These are phyloP conservation scores for Cynopterus sphinx DNA, from an alignment of 2,797 vertebrate species.

Conservation along the genomic window DNA sequence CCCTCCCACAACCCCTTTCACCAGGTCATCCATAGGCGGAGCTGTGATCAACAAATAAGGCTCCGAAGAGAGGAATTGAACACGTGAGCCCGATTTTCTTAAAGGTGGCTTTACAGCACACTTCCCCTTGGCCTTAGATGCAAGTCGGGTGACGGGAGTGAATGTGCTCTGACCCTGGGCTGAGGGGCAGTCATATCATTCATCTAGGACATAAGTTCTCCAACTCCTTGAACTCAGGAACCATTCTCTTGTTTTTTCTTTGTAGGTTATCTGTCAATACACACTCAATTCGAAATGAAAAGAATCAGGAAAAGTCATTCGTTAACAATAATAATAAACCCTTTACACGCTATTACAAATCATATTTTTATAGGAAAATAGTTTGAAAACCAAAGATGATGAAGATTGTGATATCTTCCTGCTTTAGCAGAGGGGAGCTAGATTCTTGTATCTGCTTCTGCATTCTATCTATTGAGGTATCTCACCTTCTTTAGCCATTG, in stretches of 20 bases:
- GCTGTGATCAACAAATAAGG: fast-evolving
- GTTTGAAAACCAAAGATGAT: not conserved
- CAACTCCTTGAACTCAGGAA: not conserved
- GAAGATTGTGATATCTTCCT: not conserved
- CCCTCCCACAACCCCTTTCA: fast-evolving
- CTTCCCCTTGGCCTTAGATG: not conserved
- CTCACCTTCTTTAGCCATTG: not conserved
- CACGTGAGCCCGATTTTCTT: not conserved
- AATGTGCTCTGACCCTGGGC: not conserved
- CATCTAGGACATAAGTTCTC: not conserved
- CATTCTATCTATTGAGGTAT: not conserved
- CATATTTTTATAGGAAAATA: not conserved
- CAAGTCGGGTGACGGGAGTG: too few relatives aligned
- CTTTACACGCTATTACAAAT: not conserved
- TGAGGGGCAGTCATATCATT: not conserved
- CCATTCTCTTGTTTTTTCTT: not conserved
- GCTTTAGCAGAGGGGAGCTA: not conserved
- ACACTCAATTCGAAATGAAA: not conserved
- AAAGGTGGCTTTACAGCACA: not conserved
- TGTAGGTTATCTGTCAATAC: not conserved
- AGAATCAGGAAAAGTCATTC: not conserved
- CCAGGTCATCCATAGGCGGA: fast-evolving
- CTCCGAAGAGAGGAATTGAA: too few relatives aligned
- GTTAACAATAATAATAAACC: not conserved
- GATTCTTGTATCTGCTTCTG: not conserved